phyloP scores from a whole-genome alignment of 2,888 invertebrate genomes.

The Eurytoma adleriae region DNA sequence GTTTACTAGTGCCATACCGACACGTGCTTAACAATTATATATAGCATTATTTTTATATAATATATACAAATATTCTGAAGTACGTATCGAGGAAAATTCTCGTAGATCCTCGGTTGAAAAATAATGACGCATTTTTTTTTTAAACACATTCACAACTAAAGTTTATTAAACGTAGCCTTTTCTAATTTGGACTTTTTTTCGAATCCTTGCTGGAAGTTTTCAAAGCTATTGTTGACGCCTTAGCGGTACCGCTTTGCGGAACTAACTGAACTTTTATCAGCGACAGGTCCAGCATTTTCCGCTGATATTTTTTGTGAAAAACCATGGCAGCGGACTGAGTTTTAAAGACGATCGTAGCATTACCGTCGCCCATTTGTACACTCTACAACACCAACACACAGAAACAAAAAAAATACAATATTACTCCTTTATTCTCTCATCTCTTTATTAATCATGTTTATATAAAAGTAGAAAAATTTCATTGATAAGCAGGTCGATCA shows the following conservation, averaged over 20 bases:
- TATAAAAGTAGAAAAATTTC: constrained; percentile 32
- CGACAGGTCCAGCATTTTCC: constrained; percentile 78
- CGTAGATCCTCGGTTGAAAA: constrained; percentile 13
- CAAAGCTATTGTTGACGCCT: constrained; percentile 20
- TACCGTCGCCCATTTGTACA: constrained; percentile 72
- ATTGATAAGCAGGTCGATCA: background rate
- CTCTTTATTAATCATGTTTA: constrained; percentile 4
- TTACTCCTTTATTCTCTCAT: constrained; percentile 30
- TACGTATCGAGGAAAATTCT: constrained; percentile 30
- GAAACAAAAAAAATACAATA: constrained; percentile 33
- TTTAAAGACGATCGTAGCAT: constrained; percentile 77
- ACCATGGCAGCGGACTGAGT: constrained; percentile 78
- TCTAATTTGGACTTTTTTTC: background rate
- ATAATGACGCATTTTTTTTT: constrained; percentile 44
- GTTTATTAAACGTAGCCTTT: constrained; percentile 3
- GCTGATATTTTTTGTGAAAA: constrained; percentile 79
- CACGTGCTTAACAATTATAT: constrained; percentile 41
- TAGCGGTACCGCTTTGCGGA: constrained; percentile 62
- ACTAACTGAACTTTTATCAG: constrained; percentile 77
- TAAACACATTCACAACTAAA: constrained; percentile 42
- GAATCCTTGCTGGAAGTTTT: constrained; percentile 46
- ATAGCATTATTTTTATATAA: constrained; percentile 44
- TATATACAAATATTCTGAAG: constrained; percentile 50
- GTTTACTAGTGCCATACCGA: constrained; percentile 27
- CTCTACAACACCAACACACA: constrained; percentile 67